Evolutionary conservation across 2,113 vertebrate species (phyloP).

Genomic region (Capricornis sumatraensis): DNA sequence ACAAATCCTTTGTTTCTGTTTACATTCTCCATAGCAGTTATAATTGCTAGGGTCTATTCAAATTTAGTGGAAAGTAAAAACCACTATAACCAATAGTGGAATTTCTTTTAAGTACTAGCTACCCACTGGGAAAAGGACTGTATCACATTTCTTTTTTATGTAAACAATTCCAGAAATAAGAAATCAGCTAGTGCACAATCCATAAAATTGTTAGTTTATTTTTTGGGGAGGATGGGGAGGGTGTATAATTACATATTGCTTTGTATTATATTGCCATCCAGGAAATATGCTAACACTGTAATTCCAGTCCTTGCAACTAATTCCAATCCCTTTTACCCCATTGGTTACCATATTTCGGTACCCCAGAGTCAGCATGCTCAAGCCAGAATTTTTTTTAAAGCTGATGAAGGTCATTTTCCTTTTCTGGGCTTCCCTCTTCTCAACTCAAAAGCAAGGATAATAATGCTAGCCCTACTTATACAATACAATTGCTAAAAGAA

Average conservation of each 20-base stretch:
- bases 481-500: neutral
- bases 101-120: constrained; percentile 58
- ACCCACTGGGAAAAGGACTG: constrained; percentile 57
- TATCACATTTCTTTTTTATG: constrained; percentile 45
- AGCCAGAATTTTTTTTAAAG: neutral
- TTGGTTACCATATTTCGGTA: neutral
- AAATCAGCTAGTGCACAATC: neutral
- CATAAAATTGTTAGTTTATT: constrained; percentile 25
- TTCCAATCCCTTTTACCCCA: neutral
- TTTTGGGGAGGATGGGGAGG: neutral
- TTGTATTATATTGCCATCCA: constrained; percentile 18
- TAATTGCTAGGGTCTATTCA: constrained; percentile 52
- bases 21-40: constrained; percentile 38
- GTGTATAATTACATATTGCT: neutral
- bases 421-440: neutral
- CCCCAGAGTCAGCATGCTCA: neutral
- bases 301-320: neutral
- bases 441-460: neutral
- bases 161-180: constrained; percentile 39
- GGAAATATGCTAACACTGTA: neutral
- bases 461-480: neutral
- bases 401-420: neutral
- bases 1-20: constrained; percentile 45
- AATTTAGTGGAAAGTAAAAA: constrained; percentile 51
- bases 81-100: constrained; percentile 33